These are phyloP conservation scores for Margarornis squamiger DNA, from an alignment of 2,797 vertebrate genomes.

Conservation along the genomic window DNA sequence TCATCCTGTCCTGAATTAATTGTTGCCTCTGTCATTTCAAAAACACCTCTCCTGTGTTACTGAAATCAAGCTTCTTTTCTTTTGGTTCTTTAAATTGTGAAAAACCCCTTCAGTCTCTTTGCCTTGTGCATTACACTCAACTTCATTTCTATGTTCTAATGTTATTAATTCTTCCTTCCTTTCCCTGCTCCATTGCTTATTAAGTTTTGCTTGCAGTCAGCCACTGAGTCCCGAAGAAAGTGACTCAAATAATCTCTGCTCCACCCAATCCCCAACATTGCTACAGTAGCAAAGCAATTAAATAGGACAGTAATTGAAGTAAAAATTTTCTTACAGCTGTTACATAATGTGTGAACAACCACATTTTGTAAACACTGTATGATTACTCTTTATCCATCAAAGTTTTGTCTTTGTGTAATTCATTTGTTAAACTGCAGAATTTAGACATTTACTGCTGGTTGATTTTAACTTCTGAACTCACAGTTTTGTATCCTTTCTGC, in stretches of 20 bases:
- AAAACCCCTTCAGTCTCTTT: not conserved
- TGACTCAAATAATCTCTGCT: not conserved
- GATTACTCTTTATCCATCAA: not conserved
- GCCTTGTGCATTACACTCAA: not conserved
- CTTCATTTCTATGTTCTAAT: not conserved
- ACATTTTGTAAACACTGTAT: not conserved
- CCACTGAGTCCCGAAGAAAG: not conserved
- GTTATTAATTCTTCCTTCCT: not conserved
- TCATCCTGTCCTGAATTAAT: not conserved
- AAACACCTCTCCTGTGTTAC: not conserved
- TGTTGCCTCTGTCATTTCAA: not conserved
- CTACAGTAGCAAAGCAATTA: fast-evolving
- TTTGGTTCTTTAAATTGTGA: not conserved
- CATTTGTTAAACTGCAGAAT: not conserved
- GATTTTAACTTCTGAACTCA: not conserved
- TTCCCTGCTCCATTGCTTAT: not conserved
- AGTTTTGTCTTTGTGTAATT: not conserved
- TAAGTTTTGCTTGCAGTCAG: not conserved
- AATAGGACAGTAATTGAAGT: not conserved
- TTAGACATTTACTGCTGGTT: not conserved
- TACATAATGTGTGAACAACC: not conserved
- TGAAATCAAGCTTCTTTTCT: not conserved
- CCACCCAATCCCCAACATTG: not conserved
- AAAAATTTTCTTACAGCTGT: not conserved
- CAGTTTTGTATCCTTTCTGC: not conserved